A percentile compares a stretch with the other conserved stretches of the same genome.
Conservation (phyloP, 2,888 invertebrate genomes). For the Drosophila mercatorum region DNA sequence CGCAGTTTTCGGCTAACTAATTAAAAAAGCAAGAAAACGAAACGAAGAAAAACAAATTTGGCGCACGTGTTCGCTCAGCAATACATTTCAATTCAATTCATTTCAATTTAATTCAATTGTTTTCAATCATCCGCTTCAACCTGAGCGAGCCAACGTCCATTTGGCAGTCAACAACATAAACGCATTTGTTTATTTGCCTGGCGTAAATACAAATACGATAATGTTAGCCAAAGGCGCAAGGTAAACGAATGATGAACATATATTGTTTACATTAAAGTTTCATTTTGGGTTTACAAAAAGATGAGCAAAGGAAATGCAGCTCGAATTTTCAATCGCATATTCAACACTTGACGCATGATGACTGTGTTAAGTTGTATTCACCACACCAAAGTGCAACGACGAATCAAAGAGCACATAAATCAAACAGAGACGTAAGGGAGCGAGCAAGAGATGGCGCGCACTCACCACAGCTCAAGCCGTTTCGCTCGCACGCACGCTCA, state of each 20-base stretch:
- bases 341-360: conserved; percentile 1
- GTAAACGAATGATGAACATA: conserved; percentile 31
- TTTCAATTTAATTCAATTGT: conserved; percentile 30
- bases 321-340: conserved; percentile 9
- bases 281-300: conserved; percentile 3
- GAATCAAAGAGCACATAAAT: conserved; percentile 30
- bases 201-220: conserved; percentile 30
- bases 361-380: conserved; percentile 2
- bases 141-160: conserved; percentile 29
- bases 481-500: conserved; percentile 11
- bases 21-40: conserved; percentile 14
- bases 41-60: conserved; percentile 24
- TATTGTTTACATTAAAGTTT: conserved; percentile 37
- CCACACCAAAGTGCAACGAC: conserved; percentile 15
- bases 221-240: conserved; percentile 8
- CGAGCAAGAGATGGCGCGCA: not conserved
- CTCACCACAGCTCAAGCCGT: conserved; percentile 14
- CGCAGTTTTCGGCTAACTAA: conserved; percentile 25
- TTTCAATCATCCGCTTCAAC: conserved; percentile 33
- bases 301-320: not conserved
- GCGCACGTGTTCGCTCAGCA: conserved; percentile 37
- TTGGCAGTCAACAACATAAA: conserved; percentile 30
- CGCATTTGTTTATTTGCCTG: conserved; percentile 40
- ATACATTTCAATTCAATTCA: conserved; percentile 28
- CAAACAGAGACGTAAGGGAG: not conserved